A percentile compares a stretch with the other conserved stretches of the same genome.
phyloP scores from a whole-genome alignment of 92 coral and sea anemone genomes.

The Diadumene lineata region DNA sequence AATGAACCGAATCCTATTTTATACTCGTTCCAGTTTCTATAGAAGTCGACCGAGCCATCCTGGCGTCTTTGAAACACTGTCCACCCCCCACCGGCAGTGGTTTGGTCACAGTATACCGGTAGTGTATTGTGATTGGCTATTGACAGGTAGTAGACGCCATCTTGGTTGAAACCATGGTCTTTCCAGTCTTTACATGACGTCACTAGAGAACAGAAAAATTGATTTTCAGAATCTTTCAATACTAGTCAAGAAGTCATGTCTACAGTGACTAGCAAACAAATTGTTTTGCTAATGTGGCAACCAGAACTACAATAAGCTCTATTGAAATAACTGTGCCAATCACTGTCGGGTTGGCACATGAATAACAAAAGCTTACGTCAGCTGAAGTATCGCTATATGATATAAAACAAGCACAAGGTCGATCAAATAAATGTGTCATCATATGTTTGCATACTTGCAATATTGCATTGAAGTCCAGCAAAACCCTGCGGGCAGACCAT shows the following conservation, averaged over 20 bases:
- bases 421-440: no score
- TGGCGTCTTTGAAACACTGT: slow-evolving; percentile 21
- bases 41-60: slow-evolving; percentile 51
- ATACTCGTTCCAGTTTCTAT: slow-evolving; percentile 55
- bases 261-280: no score
- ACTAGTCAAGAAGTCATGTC: no score
- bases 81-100: slow-evolving; percentile 41
- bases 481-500: slow-evolving; percentile 13
- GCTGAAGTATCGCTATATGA: no score
- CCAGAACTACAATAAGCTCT: no score
- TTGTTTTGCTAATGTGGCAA: no score
- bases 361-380: no score
- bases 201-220: slow-evolving; percentile 18
- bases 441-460: slow-evolving; percentile 28
- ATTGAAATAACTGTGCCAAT: no score
- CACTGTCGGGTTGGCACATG: no score
- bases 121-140: slow-evolving; percentile 12
- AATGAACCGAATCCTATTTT: slow-evolving; percentile 51
- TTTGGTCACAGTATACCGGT: slow-evolving; percentile 41
- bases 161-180: slow-evolving; percentile 27
- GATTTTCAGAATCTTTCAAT: no score
- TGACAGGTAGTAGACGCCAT: slow-evolving; percentile 28
- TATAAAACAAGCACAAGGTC: no score
- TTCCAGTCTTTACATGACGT: slow-evolving; percentile 51
- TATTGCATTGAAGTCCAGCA: slow-evolving; percentile 10